phyloP scores from a whole-genome alignment of 92 coral and sea anemone genomes.

The Epizoanthus scotinus region DNA sequence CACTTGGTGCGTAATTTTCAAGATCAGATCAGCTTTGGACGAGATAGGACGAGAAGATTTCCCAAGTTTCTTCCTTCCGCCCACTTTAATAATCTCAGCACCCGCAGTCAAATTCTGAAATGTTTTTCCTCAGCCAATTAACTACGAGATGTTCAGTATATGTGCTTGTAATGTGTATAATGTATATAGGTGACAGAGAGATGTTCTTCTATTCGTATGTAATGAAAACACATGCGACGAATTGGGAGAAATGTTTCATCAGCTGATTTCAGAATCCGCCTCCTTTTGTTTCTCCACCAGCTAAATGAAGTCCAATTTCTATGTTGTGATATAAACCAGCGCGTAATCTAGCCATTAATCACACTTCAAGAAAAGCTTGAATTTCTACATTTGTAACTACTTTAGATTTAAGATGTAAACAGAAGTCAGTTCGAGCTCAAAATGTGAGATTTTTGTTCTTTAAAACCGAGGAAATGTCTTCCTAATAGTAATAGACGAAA shows the following conservation, averaged over 20 bases:
- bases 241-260: slow-evolving; percentile 13
- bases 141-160: background rate
- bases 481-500: background rate
- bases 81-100: background rate
- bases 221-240: slow-evolving; percentile 25
- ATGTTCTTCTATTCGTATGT: background rate
- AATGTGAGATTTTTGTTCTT: background rate
- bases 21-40: background rate
- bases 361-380: background rate
- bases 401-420: background rate
- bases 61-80: background rate
- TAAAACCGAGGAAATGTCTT: background rate
- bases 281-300: background rate
- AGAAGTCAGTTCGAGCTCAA: background rate
- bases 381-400: background rate
- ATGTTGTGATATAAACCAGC: slow-evolving; percentile 11
- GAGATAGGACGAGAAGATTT: background rate
- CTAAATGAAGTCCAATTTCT: background rate
- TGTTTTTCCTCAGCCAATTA: slow-evolving; percentile 16
- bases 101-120: background rate
- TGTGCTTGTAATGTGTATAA: background rate
- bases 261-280: slow-evolving; percentile 2
- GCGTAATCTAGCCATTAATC: slow-evolving; percentile 16
- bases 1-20: too few relatives aligned
- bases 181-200: background rate